Evolutionary conservation across 1,140 invertebrate species (phyloP).

Genomic region (Orussus abietinus): DNA sequence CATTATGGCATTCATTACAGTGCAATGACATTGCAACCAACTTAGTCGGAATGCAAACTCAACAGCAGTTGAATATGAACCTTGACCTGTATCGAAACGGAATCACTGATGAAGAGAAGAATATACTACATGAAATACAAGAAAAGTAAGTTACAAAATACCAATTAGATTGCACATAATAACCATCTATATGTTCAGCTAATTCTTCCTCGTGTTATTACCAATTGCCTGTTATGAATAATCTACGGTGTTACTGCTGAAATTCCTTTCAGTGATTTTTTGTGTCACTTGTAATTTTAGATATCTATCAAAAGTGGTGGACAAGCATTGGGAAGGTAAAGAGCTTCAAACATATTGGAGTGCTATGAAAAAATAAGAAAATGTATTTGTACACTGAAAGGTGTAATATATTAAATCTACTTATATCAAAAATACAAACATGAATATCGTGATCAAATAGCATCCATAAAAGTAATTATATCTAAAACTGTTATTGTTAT

Average conservation of each 20-base stretch:
- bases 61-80: slow-evolving; percentile 59
- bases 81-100: slow-evolving; percentile 59
- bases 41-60: slow-evolving; percentile 67
- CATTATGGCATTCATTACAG: slow-evolving; percentile 63
- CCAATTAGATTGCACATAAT: neutral
- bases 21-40: slow-evolving; percentile 59
- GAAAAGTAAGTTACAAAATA: slow-evolving; percentile 57
- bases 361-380: slow-evolving; percentile 18
- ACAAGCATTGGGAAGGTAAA: slow-evolving; percentile 55
- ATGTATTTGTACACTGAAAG: slow-evolving; percentile 2
- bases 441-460: too few species aligned
- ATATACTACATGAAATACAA: slow-evolving; percentile 58
- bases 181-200: too few species aligned
- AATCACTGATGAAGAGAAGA: slow-evolving; percentile 60
- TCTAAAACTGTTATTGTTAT: too few species aligned
- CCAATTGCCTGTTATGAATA: too few species aligned
- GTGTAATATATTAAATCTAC: neutral
- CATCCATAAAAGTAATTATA: too few species aligned
- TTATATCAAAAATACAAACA: neutral
- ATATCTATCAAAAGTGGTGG: slow-evolving; percentile 40
- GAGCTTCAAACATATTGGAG: slow-evolving; percentile 40
- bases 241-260: too few species aligned
- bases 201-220: too few species aligned
- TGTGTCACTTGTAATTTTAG: slow-evolving; percentile 32
- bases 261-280: too few species aligned